A percentile compares a stretch with the other conserved stretches of the same genome.
phyloP scores from a whole-genome alignment of 23 tunicate genomes.

The Ciona savignyi region DNA sequence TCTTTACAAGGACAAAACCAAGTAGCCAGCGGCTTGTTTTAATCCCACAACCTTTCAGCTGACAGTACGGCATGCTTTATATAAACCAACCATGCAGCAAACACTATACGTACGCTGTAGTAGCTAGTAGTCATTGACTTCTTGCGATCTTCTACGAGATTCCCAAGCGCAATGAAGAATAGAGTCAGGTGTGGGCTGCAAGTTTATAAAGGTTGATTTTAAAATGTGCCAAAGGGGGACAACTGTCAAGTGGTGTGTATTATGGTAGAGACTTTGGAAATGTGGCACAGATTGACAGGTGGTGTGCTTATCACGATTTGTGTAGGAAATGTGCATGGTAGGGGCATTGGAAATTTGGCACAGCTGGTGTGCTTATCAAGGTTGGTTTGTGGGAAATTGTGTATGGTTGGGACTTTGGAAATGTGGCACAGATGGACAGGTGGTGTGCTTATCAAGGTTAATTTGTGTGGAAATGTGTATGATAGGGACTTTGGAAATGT shows the following conservation, averaged over 20 bases:
- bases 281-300: no score
- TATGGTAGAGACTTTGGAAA: neutral
- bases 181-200: constrained; percentile 45
- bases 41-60: neutral
- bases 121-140: constrained; percentile 35
- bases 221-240: neutral
- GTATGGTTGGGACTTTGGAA: no score
- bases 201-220: neutral
- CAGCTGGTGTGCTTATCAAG: no score
- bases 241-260: no score
- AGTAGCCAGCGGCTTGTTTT: neutral
- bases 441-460: no score
- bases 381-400: no score
- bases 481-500: no score
- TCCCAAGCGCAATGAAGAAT: constrained; percentile 34
- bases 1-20: neutral
- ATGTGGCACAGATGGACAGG: no score
- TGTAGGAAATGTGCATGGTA: no score
- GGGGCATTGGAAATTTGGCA: neutral
- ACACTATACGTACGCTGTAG: constrained; percentile 16
- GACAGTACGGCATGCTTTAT: neutral
- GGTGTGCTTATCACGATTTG: no score
- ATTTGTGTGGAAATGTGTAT: no score
- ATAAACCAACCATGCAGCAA: neutral
- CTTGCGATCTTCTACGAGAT: constrained; percentile 5